Base-by-base conservation (phyloP, 2,797 vertebrate genomes). In the Myotis vivesi region DNA sequence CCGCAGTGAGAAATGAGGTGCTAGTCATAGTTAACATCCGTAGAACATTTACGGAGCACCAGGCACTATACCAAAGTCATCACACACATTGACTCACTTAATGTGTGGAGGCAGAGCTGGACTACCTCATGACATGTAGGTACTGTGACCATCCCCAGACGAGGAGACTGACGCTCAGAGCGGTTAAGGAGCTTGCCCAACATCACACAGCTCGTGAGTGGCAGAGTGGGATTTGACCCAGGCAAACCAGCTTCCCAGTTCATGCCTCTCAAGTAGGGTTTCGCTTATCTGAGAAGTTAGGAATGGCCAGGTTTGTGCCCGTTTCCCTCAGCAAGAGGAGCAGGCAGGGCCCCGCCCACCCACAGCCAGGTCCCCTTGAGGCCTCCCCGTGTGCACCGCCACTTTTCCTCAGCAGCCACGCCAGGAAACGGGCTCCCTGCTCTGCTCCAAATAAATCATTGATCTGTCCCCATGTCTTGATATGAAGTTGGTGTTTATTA, bases 401-500 rank as follows among this genome's bases (percentile, higher is more conserved):
- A 46, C 66, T 93, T 96, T 92, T 84, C 71, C 87, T 93, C 30
- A 71, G 96, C 93, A 87, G 90, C 83, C 62, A 73, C 72, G 89
- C 82, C 92, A 10, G 5, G 59, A 95, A 94, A 62, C 28, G 2
- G 88, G 51, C 20, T 38, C 93, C 93, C 90, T 97, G 75, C 92
- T 73, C 94, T 89, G 89, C 86, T 96, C 97, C 87, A 96, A 96
- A 94, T 94, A 96, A 95, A 97, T 97, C 96, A 81, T 97, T 77
- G 97, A 97, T 98, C 73, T 53, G 97, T 97, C 97, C 28, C 1
- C 6, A 7, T 33, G 83, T 96, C 95, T 44, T 44, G 91, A 91
- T 38, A 69, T 92, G 94, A 20, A 55, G 95, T 94, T 25, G 16
- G 96, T 96, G 97, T 97, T 98, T 98, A 98, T 98, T 97, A 97